These are phyloP conservation scores for Oceanites oceanicus DNA, from an alignment of 2,113 vertebrate genomes.

Conservation along the genomic window DNA sequence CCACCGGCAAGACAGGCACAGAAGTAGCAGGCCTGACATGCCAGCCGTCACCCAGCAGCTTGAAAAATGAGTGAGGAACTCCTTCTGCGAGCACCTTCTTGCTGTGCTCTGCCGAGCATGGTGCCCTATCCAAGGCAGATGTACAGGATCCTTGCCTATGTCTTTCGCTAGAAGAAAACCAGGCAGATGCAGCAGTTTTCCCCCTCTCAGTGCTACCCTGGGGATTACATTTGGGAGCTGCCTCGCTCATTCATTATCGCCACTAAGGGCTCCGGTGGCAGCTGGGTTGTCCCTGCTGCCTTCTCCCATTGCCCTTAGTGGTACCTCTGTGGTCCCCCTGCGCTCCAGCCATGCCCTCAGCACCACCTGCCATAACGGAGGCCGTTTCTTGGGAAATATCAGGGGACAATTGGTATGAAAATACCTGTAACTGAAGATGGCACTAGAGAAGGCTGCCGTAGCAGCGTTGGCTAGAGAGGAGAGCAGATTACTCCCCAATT, in stretches of 20 bases:
- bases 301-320: not conserved
- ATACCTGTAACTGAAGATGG: not conserved
- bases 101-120: fast-evolving
- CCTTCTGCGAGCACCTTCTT: not conserved
- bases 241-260: fast-evolving
- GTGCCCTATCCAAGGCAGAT: not conserved
- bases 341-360: not conserved
- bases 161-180: not conserved
- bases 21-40: not conserved
- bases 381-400: not conserved
- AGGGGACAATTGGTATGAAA: not conserved
- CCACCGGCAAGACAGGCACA: not conserved
- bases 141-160: fast-evolving
- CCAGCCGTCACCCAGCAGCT: not conserved
- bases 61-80: not conserved
- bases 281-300: not conserved
- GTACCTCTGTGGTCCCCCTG: not conserved
- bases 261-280: not conserved
- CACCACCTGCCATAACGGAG: not conserved
- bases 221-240: not conserved
- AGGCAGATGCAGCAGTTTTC: not conserved
- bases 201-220: not conserved
- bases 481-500: not conserved
- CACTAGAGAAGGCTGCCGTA: not conserved
- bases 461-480: not conserved